These are phyloP conservation scores for Silurus lanzhouensis DNA, from an alignment of 2,797 vertebrate genomes.

Conservation along the genomic window DNA sequence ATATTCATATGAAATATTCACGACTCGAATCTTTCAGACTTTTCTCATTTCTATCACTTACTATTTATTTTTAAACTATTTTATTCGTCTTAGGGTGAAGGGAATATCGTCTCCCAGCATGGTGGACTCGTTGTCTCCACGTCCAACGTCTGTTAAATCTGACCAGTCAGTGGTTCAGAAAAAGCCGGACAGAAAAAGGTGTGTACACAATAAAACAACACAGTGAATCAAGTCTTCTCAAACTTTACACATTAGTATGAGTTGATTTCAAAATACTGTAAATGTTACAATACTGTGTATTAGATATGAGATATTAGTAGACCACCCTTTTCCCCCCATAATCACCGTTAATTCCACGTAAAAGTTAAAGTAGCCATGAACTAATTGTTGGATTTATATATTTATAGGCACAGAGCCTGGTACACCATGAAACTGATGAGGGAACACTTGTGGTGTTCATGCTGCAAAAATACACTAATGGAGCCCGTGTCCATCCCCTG, in stretches of 20 bases:
- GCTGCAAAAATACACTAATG: constrained; percentile 33
- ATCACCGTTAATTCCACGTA: no score
- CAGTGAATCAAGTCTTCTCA: background rate
- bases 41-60: background rate
- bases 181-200: background rate
- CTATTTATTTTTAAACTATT: background rate
- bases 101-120: background rate
- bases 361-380: no score
- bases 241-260: background rate
- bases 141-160: background rate
- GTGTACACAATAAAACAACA: background rate
- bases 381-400: background rate
- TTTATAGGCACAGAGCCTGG: constrained; percentile 24
- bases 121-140: background rate
- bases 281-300: no score
- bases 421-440: constrained; percentile 24
- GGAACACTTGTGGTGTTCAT: constrained; percentile 31
- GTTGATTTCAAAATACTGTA: background rate
- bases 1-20: no score
- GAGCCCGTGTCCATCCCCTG: constrained; percentile 38
- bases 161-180: background rate
- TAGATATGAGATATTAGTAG: background rate
- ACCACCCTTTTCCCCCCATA: background rate
- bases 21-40: no score
- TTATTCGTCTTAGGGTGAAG: background rate